Base-by-base conservation (phyloP, 2,113 vertebrate genomes). In the Lonchura striata region DNA sequence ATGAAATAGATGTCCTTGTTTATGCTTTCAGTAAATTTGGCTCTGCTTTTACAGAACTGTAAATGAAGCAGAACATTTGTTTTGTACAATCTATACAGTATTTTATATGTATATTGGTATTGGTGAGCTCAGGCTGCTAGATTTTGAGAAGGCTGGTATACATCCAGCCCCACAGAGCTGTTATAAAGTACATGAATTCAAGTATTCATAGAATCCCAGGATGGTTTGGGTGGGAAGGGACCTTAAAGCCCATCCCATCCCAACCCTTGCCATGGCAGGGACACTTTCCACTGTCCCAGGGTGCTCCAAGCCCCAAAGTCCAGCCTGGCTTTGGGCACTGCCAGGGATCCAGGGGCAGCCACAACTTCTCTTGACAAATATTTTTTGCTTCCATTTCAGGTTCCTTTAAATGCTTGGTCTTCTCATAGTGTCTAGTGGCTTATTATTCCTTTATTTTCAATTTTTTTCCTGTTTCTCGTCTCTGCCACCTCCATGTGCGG, bases 41-140 rank as follows among this genome's bases (percentile, higher is more conserved):
- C 93, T 91, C 85, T 46, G 60, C 52, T 86, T 83, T 78, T 83
- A 70, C 69, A 54, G 69, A 87, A 46, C 90, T 94, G 87, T 27
- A 94, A 90, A 93, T 93, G 94, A 96, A 92, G 79, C 90, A 81
- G 90, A 95, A 92, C 82, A 44, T 92, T 96, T 94, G 79, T 90
- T 97, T 81, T 80, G 60, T 71, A n/a, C 70, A 76, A 90, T 79
- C 90, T 68, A 57, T 71, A 68, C 71, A 81, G 52, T 93, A 56
- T 70, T 93, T 94, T 81, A 39, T 31, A 42, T 39, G 60, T 37
- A 2, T 85, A 52, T 89, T 87, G 90, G 46, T 61, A 23, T 47
- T n/a, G 3, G 50, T 28, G 49, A 52, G 72, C 61, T 44, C 78
- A 65, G 10, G 46, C 77, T 71, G 74, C 86, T 61, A 65, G 7